Evolutionary conservation across 2,113 vertebrate genomes (phyloP).

Genomic region (Myiagra hebetior): DNA sequence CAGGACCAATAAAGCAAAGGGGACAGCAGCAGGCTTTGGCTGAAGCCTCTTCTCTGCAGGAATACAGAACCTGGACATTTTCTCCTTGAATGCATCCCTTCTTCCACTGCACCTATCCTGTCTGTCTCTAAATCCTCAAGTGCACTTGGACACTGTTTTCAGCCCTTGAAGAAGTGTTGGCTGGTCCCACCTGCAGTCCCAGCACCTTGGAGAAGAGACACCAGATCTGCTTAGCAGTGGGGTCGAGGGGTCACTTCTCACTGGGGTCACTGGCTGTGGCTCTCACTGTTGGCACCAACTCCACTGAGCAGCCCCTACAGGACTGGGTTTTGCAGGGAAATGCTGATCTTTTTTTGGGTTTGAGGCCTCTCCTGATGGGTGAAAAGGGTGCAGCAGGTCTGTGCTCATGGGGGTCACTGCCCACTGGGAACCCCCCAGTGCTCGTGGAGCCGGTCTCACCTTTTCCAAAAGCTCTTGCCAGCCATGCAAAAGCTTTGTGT

Average conservation of each 20-base stretch:
- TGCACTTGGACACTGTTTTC: neutral
- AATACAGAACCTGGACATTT: neutral
- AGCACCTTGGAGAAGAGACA: neutral
- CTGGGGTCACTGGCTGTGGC: too few species aligned
- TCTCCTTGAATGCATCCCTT: neutral
- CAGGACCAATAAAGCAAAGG: neutral
- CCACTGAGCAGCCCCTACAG: neutral
- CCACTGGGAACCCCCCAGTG: rapidly evolving
- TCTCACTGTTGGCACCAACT: neutral
- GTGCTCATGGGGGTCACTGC: neutral
- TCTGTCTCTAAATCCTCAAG: neutral
- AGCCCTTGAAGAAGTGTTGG: neutral
- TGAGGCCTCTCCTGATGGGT: neutral
- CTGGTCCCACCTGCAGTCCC: neutral
- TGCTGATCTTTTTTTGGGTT: neutral
- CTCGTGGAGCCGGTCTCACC: neutral
- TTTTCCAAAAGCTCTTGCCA: neutral
- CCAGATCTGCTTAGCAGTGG: neutral
- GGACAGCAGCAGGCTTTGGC: neutral
- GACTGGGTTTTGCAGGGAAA: neutral
- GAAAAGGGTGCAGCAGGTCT: neutral
- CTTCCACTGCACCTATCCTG: neutral
- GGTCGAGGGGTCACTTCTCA: neutral
- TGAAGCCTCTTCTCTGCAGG: neutral
- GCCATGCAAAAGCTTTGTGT: neutral